Base-by-base conservation (phyloP, 2,888 invertebrate genomes). In the Deilephila elpenor region DNA sequence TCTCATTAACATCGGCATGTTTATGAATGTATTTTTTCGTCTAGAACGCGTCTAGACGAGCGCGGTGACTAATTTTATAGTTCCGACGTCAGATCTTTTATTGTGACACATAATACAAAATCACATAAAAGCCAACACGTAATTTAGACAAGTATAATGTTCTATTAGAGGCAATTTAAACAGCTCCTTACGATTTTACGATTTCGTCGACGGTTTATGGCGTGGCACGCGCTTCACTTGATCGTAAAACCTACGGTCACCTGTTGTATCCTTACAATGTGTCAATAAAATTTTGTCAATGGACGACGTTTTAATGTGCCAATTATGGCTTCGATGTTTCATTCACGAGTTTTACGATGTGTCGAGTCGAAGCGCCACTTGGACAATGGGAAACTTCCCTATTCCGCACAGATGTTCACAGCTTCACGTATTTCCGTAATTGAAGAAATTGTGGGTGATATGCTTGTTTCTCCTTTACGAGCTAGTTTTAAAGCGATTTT, bases 211-310 rank as follows among this genome's bases (percentile, higher is more conserved):
- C 87, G 83, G 86, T 89, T 89, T 89, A 89, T 87, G 84, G 86
- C 83, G 77, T 80, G 86, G 84, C 91, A 90, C 91, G 89, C 88
- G 91, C 86, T 84, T 83, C 80, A 84, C 81, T 87, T 85, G 90
- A 83, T 90, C 91, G 91, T 93, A 93, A 91, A 93, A 91, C 87
- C 86, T 88, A 85, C 90, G 91, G 93, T 93, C 93, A 93, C 93
- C 93, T 93, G 93, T 92, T 92, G 92, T 89, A 79, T 84, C 86
- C 79, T 86, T 86, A 86, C 87, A 87, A 87, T 88, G 85, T 89
- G 88, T 87, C 89, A 88, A 91, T 91, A 91, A 90, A 91, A 89
- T 88, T 89, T 89, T 84, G 89, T 91, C 91, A 92, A 91, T 91
- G 91, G 87, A 83, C 85, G 87, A 84, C 85, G 83, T 88, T 91